Evolutionary conservation across 2,888 invertebrate genomes (phyloP), one percentile per base, ranked within the genome.

Genomic region (Tinea pellionella): DNA sequence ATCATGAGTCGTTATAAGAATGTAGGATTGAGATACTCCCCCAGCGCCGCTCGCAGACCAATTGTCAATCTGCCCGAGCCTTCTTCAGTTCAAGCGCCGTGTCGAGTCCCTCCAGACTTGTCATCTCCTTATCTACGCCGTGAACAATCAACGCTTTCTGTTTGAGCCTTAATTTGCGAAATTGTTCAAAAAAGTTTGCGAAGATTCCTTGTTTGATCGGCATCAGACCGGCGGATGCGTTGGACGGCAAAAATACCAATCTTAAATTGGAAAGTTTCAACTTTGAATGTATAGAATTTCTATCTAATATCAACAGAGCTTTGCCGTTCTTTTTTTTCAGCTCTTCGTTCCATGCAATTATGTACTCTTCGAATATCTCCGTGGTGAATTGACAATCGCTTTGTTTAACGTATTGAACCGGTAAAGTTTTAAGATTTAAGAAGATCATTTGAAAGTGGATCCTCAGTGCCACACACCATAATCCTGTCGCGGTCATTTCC

Each of bases 231-330:
- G 68, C 69, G 0, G 71, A 65, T 0, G 74, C 72, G 56, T 75
- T 76, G 73, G 74, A 76, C 0, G 75, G 75, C 0, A 75, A 70
- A 16, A 75, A 76, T 0, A 74, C 70, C 12, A 76, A 42, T 59
- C 72, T 75, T 9, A 76, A 64, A 64, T 76, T 66, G 0, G 73
- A 70, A 13, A 75, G 61, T 30, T 71, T 68, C 1, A 75, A 42
- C 62, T 76, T 76, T 0, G 74, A 68, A 63, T 76, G 75, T 63
- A 75, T 73, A 0, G 73, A 73, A 0, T 74, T 75, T 13, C 75
- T 60, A 59, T 76, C 75, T 37, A 76, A 60, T 0, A 76, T 63
- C 1, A 75, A 59, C 0, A 75, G 63, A 0, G 70, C 74, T 63
- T 66, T 73, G 9, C 66, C 64, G 58, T 73, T 64, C 15, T 63